These are phyloP conservation scores for Huso huso DNA, from an alignment of 2,797 vertebrate genomes.

Conservation along the genomic window DNA sequence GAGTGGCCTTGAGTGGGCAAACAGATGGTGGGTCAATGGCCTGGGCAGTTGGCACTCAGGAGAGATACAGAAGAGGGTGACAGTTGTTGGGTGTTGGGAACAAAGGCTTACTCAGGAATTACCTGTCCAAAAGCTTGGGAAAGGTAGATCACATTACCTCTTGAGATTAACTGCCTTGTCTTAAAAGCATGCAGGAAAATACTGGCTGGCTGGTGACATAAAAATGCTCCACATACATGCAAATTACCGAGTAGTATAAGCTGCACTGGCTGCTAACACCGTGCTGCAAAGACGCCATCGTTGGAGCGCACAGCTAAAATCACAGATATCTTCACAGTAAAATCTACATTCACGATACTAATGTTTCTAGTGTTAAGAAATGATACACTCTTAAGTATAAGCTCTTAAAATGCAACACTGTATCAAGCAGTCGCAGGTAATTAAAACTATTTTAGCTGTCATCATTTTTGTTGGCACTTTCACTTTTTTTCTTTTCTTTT, in stretches of 20 bases:
- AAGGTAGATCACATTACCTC: constrained; percentile 72
- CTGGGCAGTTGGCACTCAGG: constrained; percentile 80
- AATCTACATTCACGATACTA: constrained; percentile 86
- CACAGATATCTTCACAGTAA: constrained; percentile 86
- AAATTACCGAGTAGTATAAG: constrained; percentile 82
- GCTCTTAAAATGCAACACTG: constrained; percentile 84
- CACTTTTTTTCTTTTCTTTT: constrained; percentile 62
- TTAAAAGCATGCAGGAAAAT: constrained; percentile 81
- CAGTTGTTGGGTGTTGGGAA: constrained; percentile 74
- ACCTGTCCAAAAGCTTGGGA: constrained; percentile 76
- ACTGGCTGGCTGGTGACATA: constrained; percentile 82
- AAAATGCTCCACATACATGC: constrained; percentile 85
- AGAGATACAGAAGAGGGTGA: constrained; percentile 79
- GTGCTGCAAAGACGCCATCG: constrained; percentile 73
- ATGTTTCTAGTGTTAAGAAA: constrained; percentile 83
- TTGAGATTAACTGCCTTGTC: constrained; percentile 77
- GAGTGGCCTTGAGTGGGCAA: constrained; percentile 77
- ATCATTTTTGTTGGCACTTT: constrained; percentile 81
- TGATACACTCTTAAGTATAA: constrained; percentile 77
- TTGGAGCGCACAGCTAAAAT: constrained; percentile 78
- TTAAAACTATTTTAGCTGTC: constrained; percentile 74
- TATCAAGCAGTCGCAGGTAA: constrained; percentile 80
- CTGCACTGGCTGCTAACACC: constrained; percentile 76
- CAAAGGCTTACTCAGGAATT: constrained; percentile 77
- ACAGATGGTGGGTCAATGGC: constrained; percentile 79